Evolutionary conservation across 1,140 invertebrate genomes (phyloP).

Genomic region (Rhagoletis zephyria): DNA sequence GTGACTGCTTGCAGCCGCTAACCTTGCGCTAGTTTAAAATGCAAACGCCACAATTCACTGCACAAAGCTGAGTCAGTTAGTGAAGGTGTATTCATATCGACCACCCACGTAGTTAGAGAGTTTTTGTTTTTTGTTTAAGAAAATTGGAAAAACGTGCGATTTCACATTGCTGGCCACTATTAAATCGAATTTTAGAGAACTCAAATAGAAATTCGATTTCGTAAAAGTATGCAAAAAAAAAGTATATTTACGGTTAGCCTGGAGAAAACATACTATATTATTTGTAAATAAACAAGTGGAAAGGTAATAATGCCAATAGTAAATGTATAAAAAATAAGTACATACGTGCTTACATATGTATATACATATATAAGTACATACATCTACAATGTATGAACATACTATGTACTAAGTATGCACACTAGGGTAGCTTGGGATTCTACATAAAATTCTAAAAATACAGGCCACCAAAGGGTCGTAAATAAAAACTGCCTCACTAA

Average conservation of each 20-base stretch:
- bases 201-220: not conserved
- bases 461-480: too few species aligned
- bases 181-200: not conserved
- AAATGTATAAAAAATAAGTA: too few species aligned
- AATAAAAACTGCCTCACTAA: too few species aligned
- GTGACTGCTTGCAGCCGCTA: not conserved
- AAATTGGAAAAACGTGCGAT: conserved; percentile 15
- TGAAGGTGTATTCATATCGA: not conserved
- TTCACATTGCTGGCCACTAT: not conserved
- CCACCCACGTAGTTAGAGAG: conserved; percentile 4
- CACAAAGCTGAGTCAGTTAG: not conserved
- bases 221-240: not conserved
- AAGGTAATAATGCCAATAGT: not conserved
- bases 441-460: too few species aligned
- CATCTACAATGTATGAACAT: too few species aligned
- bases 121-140: not conserved
- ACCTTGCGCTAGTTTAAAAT: conserved; percentile 38
- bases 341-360: too few species aligned
- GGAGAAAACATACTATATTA: not conserved
- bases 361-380: not conserved
- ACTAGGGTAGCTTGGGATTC: too few species aligned
- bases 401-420: too few species aligned
- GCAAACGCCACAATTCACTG: conserved; percentile 17
- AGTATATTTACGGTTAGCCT: conserved; percentile 7
- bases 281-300: not conserved